Conservation (phyloP, 2,888 invertebrate species). For the Pseudococcus longispinus region DNA sequence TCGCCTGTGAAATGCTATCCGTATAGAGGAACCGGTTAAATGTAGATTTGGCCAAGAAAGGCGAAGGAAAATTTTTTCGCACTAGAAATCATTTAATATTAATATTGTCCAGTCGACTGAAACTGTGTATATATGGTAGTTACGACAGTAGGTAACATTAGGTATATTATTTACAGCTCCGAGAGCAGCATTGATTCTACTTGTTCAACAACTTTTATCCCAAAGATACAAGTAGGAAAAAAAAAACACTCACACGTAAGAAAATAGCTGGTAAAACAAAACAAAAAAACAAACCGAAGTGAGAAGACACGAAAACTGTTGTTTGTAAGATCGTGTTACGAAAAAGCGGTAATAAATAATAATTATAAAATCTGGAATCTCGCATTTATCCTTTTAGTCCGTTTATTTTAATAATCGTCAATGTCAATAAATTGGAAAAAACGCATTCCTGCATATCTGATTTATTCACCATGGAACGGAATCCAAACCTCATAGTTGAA, state of each 20-base stretch:
- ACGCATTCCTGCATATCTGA: slow-evolving; percentile 50
- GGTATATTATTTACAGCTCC: slow-evolving; percentile 48
- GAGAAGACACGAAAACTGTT: slow-evolving; percentile 54
- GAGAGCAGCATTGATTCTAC: slow-evolving; percentile 48
- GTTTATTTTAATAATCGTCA: slow-evolving; percentile 54
- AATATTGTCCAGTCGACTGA: background rate
- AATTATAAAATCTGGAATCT: slow-evolving; percentile 55
- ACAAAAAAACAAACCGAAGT: slow-evolving; percentile 26
- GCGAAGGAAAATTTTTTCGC: background rate
- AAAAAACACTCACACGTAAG: slow-evolving; percentile 18
- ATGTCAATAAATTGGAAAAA: slow-evolving; percentile 50
- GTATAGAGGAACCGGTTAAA: background rate
- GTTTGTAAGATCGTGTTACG: slow-evolving; percentile 45
- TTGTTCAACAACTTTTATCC: slow-evolving; percentile 41
- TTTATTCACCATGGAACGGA: background rate
- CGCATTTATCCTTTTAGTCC: slow-evolving; percentile 53
- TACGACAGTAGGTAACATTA: slow-evolving; percentile 24
- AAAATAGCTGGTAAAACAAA: slow-evolving; percentile 4
- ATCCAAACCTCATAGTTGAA: background rate
- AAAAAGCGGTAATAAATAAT: slow-evolving; percentile 53
- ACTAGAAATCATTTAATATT: slow-evolving; percentile 19
- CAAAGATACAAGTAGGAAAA: slow-evolving; percentile 9
- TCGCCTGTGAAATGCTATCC: background rate
- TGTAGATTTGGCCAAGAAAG: background rate
- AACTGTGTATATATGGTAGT: slow-evolving; percentile 14